A percentile compares a stretch with the other conserved stretches of the same genome.
Conservation (phyloP, 2,888 invertebrate species). For the Heliconius ismenius region DNA sequence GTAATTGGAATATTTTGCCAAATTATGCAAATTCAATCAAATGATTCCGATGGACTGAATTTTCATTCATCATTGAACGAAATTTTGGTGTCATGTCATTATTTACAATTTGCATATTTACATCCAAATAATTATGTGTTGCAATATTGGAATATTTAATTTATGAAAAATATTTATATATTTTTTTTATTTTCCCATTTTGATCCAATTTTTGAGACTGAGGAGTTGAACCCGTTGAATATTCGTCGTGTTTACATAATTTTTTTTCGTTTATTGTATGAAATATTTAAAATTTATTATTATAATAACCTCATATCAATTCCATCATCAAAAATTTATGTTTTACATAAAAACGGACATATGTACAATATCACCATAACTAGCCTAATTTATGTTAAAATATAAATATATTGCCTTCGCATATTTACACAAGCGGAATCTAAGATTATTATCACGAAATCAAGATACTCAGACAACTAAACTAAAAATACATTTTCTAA, state of each 20-base stretch:
- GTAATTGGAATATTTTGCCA: constrained; percentile 50
- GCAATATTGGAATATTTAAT: neutral
- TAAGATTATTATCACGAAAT: constrained; percentile 15
- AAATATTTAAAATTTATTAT: no score
- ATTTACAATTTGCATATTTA: constrained; percentile 57
- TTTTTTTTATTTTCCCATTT: no score
- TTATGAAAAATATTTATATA: neutral
- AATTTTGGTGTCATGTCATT: constrained; percentile 57
- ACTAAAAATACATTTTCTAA: constrained; percentile 27
- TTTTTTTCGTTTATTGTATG: no score
- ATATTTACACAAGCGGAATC: constrained; percentile 8
- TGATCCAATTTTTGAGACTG: no score
- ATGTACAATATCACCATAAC: constrained; percentile 13
- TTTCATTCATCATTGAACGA: constrained; percentile 60
- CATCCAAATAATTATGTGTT: constrained; percentile 49
- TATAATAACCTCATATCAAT: neutral
- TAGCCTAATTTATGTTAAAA: constrained; percentile 9
- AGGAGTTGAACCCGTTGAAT: no score
- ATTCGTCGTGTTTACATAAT: no score
- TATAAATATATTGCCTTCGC: neutral
- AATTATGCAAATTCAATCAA: constrained; percentile 47
- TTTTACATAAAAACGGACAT: neutral
- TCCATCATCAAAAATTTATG: neutral
- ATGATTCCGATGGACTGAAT: constrained; percentile 49
- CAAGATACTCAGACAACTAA: constrained; percentile 18